phyloP scores from a whole-genome alignment of 2,113 vertebrate species.

The Blennius ocellaris region DNA sequence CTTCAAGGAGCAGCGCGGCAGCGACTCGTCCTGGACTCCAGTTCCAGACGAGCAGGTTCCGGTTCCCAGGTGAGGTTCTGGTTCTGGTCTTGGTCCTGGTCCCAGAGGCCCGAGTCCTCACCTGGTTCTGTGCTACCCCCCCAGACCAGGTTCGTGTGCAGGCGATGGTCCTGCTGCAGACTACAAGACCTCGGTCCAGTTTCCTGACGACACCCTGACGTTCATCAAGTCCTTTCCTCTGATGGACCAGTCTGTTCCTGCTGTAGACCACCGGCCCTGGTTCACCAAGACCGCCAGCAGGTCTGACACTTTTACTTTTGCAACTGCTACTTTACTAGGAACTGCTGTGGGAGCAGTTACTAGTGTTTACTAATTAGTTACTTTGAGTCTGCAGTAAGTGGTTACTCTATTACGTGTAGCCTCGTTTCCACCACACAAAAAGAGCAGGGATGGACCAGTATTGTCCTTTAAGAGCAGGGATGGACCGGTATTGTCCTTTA shows the following conservation, averaged over 20 bases:
- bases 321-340: too few relatives aligned
- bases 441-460: too few relatives aligned
- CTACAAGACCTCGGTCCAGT: conserved; percentile 84
- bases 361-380: too few relatives aligned
- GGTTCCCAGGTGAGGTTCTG: conserved; percentile 68
- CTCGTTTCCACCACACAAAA: too few relatives aligned
- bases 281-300: conserved; percentile 88
- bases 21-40: conserved; percentile 86
- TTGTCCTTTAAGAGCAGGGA: too few relatives aligned
- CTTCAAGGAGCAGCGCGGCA: conserved; percentile 90
- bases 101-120: too few relatives aligned
- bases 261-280: conserved; percentile 83
- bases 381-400: too few relatives aligned
- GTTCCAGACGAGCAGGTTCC: conserved; percentile 90
- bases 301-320: too few relatives aligned
- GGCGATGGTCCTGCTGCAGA: conserved; percentile 82
- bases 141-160: conserved; percentile 90
- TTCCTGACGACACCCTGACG: conserved; percentile 89
- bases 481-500: too few relatives aligned
- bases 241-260: conserved; percentile 87
- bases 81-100: too few relatives aligned
- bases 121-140: background rate
- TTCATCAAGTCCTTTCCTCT: conserved; percentile 94
- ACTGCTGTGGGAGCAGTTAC: too few relatives aligned
- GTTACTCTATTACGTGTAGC: too few relatives aligned